phyloP scores from a whole-genome alignment of 2,888 invertebrate species.

The Pandemis corylana region DNA sequence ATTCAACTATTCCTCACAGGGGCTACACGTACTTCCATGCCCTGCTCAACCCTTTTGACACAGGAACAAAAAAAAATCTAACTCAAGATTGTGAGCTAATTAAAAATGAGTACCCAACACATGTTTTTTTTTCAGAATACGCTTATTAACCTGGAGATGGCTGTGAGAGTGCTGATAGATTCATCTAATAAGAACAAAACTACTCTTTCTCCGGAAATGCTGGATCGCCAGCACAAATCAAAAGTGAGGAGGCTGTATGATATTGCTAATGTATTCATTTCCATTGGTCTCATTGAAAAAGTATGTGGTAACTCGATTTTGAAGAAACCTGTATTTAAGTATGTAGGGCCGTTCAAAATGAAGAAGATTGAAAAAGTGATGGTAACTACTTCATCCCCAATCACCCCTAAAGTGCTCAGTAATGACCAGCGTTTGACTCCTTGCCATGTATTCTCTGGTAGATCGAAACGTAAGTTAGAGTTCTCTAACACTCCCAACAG shows the following conservation, averaged over 20 bases:
- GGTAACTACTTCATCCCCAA: slow-evolving; percentile 67
- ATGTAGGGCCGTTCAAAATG: slow-evolving; percentile 83
- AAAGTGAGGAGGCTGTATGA: slow-evolving; percentile 91
- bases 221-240: slow-evolving; percentile 85
- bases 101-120: no score
- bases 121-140: slow-evolving; percentile 79
- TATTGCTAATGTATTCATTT: slow-evolving; percentile 91
- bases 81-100: background rate
- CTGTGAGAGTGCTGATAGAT: slow-evolving; percentile 87
- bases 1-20: no score
- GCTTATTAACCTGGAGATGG: slow-evolving; percentile 87
- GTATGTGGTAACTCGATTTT: slow-evolving; percentile 86
- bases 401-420: slow-evolving; percentile 69
- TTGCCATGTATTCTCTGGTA: slow-evolving; percentile 69
- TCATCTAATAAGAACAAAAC: slow-evolving; percentile 78
- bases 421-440: slow-evolving; percentile 61
- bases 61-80: no score
- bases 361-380: slow-evolving; percentile 67
- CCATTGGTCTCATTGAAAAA: slow-evolving; percentile 89
- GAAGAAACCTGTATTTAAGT: slow-evolving; percentile 88
- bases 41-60: no score
- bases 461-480: slow-evolving; percentile 79
- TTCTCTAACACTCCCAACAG: slow-evolving; percentile 70
- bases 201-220: slow-evolving; percentile 78
- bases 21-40: no score